Evolutionary conservation across 2,113 vertebrate species (phyloP), one percentile per base, ranked within the genome.

Genomic region (Epinephelus fuscoguttatus): DNA sequence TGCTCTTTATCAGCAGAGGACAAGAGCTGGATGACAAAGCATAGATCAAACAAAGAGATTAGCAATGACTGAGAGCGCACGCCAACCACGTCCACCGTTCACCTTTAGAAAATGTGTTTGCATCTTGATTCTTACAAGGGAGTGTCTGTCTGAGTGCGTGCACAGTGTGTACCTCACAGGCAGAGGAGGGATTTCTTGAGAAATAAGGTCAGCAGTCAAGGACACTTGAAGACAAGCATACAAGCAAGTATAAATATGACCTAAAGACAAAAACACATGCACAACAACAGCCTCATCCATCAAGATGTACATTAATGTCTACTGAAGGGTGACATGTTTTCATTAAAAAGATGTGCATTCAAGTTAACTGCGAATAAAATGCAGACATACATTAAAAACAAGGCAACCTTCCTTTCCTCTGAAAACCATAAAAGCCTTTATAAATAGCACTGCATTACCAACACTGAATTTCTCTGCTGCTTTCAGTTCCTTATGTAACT

Each of bases 31-130:
- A 72, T 72, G 67, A 81, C 70, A 87, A 84, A 78, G 75, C 25
- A 70, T 30, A 80, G 83, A 86, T 79, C 67, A 68, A 71, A 81
- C 52, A 52, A 21, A 52, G 73, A 85, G 80, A 90, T 84, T 68
- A 77, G 37, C 13, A 52, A 18, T 27, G 25, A n/a, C 75, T 47
- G n/a, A 57, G 52, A 78, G 55, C 14, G 11, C 25, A 52, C 11
- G 30, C 15, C 30, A 53, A 37, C 42, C 42, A 45, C 45, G 56
- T 33, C 33, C 42, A 10, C 13, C 8, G 12, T 73, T 80, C 50
- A 75, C 77, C 49, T 75, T 85, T 78, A 33, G 30, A 68, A 80
- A 78, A 49, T 69, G 45, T 45, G 57, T 80, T 62, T 80, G 59
- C 37, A 59, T 62, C 40, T 61, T 60, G 23, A 52, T 45, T 78